phyloP scores from a whole-genome alignment of 37 sponge, comb jelly and placozoan genomes.

The Axinella damicornis region DNA sequence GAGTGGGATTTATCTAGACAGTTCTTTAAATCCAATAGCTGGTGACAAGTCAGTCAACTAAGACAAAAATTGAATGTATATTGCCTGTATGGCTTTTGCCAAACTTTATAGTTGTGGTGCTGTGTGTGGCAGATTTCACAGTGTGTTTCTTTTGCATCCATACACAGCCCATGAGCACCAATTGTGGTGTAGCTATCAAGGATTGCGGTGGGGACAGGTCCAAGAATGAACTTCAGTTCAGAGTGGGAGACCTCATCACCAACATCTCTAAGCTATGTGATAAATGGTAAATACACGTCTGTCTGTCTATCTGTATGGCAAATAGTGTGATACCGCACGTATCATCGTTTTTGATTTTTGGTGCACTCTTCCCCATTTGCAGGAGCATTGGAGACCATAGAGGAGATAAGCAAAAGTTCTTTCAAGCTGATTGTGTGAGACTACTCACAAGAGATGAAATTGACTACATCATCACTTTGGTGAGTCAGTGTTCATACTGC shows the following conservation, averaged over 20 bases:
- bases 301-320: too few relatives aligned
- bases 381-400: constrained; percentile 70
- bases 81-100: too few relatives aligned
- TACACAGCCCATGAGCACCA: constrained; percentile 44
- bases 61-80: not conserved
- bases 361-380: not conserved
- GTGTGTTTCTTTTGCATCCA: not conserved
- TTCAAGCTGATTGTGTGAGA: constrained; percentile 39
- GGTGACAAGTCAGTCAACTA: not conserved
- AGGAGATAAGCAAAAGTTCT: constrained; percentile 73
- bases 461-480: constrained; percentile 61
- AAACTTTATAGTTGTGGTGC: not conserved
- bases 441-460: constrained; percentile 69
- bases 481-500: constrained; percentile 30
- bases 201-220: constrained; percentile 52
- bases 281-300: constrained; percentile 16
- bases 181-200: constrained; percentile 58
- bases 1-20: not conserved
- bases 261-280: constrained; percentile 30
- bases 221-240: constrained; percentile 65
- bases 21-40: too few relatives aligned
- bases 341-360: too few relatives aligned
- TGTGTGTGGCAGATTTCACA: too few relatives aligned
- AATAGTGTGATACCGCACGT: too few relatives aligned
- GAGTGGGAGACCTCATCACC: constrained; percentile 62